These are phyloP conservation scores for Danio jaintianensis DNA, from an alignment of 2,797 vertebrate genomes.

Conservation along the genomic window DNA sequence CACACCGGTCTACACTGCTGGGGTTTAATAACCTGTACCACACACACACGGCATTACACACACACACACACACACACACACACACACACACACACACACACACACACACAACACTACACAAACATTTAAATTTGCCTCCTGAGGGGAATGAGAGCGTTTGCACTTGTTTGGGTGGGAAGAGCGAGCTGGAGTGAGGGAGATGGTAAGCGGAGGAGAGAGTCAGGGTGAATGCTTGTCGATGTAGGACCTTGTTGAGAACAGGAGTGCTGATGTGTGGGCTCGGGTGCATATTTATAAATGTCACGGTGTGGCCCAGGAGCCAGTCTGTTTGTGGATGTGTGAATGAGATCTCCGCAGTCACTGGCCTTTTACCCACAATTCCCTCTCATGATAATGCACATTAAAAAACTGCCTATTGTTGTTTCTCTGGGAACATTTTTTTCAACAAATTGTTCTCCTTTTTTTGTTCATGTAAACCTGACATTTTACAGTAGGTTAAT, in stretches of 20 bases:
- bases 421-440: not conserved
- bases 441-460: not conserved
- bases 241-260: conserved; percentile 46
- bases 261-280: conserved; percentile 47
- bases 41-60: conserved; percentile 8
- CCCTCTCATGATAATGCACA: not conserved
- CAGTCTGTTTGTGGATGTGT: conserved; percentile 42
- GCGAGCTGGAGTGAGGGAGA: conserved; percentile 11
- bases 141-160: conserved; percentile 38
- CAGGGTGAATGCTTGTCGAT: conserved; percentile 29
- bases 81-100: too few species aligned
- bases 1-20: conserved; percentile 3
- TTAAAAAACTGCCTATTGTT: conserved; percentile 16
- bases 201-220: conserved; percentile 28
- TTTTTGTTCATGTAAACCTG: conserved; percentile 12
- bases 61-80: too few species aligned
- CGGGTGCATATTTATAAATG: conserved; percentile 63
- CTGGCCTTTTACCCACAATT: conserved; percentile 26
- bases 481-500: not conserved
- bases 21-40: conserved; percentile 25
- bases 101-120: not conserved
- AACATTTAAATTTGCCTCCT: conserved; percentile 30
- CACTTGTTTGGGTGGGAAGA: conserved; percentile 43
- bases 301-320: conserved; percentile 41
- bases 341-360: conserved; percentile 38